Evolutionary conservation across 1,140 invertebrate species (phyloP).

Genomic region (Drosophila asahinai): DNA sequence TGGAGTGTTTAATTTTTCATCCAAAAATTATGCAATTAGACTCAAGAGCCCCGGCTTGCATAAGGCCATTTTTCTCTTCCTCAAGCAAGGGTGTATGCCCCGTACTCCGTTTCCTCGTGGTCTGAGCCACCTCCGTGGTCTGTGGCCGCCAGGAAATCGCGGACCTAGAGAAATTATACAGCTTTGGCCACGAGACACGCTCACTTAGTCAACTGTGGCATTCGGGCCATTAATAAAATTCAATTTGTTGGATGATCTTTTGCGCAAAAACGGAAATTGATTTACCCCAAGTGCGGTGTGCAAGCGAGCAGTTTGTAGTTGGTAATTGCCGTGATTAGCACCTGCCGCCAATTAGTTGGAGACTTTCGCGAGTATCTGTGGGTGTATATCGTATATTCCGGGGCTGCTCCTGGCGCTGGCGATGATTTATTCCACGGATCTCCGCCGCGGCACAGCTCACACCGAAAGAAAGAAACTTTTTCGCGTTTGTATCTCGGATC

Average conservation of each 20-base stretch:
- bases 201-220: constrained; percentile 62
- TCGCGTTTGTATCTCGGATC: constrained; percentile 85
- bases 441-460: constrained; percentile 31
- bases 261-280: constrained; percentile 67
- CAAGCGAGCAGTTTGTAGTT: constrained; percentile 27
- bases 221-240: constrained; percentile 51
- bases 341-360: constrained; percentile 57
- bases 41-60: constrained; percentile 38
- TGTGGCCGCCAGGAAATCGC: constrained; percentile 54
- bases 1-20: constrained; percentile 25
- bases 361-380: constrained; percentile 8
- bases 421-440: constrained; percentile 32
- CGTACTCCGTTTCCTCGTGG: background rate
- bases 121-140: background rate
- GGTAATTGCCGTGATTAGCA: constrained; percentile 59
- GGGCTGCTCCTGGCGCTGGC: constrained; percentile 23
- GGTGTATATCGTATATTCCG: constrained; percentile 5
- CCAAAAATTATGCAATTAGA: constrained; percentile 56
- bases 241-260: constrained; percentile 49
- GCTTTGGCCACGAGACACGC: constrained; percentile 48
- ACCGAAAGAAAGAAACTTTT: constrained; percentile 77
- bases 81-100: constrained; percentile 15
- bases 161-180: constrained; percentile 44
- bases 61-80: constrained; percentile 40
- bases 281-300: constrained; percentile 57